Evolutionary conservation across 1,140 invertebrate species (phyloP).

Genomic region (Episyrphus balteatus): DNA sequence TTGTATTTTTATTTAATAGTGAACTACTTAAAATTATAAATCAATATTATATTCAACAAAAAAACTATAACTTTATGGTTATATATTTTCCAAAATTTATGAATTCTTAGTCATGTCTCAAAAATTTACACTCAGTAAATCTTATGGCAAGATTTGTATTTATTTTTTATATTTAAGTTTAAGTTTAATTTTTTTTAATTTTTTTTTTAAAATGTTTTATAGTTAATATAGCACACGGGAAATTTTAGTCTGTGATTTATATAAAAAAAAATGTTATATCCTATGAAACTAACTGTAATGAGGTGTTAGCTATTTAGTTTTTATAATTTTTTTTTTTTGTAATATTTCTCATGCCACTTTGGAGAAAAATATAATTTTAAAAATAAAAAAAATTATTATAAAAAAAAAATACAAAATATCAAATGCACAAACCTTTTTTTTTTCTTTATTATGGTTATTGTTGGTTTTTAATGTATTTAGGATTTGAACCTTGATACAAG

Average conservation of each 20-base stretch:
- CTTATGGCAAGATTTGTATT: conserved; percentile 11
- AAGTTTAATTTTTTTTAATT: neutral
- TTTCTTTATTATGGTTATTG: neutral
- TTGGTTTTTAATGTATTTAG: conserved; percentile 19
- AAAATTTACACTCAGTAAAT: conserved; percentile 1
- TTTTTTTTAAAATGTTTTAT: conserved; percentile 3
- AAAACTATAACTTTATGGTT: too few species aligned
- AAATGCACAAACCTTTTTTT: neutral
- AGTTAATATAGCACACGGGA: conserved; percentile 20
- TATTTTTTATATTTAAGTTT: conserved; percentile 1
- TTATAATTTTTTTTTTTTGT: too few species aligned
- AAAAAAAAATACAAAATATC: too few species aligned
- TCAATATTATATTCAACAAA: too few species aligned
- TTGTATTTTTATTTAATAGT: too few species aligned
- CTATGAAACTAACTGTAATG: neutral
- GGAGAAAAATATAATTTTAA: conserved; percentile 1
- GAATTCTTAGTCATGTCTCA: too few species aligned
- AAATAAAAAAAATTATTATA: too few species aligned
- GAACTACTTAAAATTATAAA: too few species aligned
- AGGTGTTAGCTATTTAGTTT: too few species aligned
- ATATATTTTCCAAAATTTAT: too few species aligned
- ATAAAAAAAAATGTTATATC: neutral
- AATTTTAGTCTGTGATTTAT: neutral
- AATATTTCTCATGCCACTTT: too few species aligned
- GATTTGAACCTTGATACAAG: conserved; percentile 36